Evolutionary conservation across 2,797 vertebrate species (phyloP), one percentile per base, ranked within the genome.

Genomic region (Anisognathus igniventris): DNA sequence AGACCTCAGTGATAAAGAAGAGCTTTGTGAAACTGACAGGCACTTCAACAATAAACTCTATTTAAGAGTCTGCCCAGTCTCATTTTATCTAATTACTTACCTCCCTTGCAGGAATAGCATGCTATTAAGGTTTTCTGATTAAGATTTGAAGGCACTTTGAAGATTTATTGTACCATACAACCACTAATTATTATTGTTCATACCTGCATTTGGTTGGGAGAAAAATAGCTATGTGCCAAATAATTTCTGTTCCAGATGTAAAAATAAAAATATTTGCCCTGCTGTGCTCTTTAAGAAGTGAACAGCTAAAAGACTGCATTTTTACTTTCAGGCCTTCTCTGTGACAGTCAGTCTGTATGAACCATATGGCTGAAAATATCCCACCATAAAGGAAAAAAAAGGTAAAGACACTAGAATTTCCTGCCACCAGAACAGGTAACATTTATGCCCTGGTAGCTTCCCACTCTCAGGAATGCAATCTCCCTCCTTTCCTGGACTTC

Each of bases 161-260:
- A 96, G 91, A 85, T 93, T 91, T 91, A 95, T 82, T 93, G 92
- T 83, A 62, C 81, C 68, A 67, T 58, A 82, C 71, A 95, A 92
- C 81, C 86, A 86, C 78, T 93, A 92, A 95, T 96, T 95, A 96
- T 80, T 96, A 91, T 71, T 89, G 91, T 87, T 94, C 91, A 82
- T 86, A 70, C 64, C 77, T 70, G 53, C 53, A 61, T 82, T 91
- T 11, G 3, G 48, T 93, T 85, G 60, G 42, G 14, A 89, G 42
- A 64, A 94, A 93, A 89, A 89, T 33, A 93, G 19, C 30, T 56
- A n/a, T 5, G n/a, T 76, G 65, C 44, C 67, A 93, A 85, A 73
- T 58, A 66, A 81, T 58, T 73, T 74, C 60, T 84, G 39, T 57
- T 86, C 45, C 60, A 64, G 33, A 31, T 4, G 21, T 35, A 62